Conservation (phyloP, 2,888 invertebrate species). For the Agrotis clavis region DNA sequence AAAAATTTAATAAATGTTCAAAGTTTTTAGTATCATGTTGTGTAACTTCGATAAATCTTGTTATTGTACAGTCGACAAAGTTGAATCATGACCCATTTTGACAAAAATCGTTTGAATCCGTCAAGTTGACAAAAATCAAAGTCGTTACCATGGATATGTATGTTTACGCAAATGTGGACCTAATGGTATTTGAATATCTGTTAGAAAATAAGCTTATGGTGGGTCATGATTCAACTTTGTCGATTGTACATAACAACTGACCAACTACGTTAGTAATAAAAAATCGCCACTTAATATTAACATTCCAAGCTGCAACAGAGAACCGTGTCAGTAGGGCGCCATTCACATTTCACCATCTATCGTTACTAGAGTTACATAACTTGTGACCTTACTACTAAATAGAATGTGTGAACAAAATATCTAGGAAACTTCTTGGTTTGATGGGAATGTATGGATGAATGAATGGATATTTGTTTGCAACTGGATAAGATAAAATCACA, state of each 20-base stretch:
- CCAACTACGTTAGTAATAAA: neutral
- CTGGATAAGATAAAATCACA: neutral
- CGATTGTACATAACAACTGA: neutral
- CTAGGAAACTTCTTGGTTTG: constrained; percentile 5
- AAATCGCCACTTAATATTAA: constrained; percentile 15
- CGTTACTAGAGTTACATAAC: constrained; percentile 49
- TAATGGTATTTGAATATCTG: too few relatives aligned
- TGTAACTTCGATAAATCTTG: neutral
- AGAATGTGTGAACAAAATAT: constrained; percentile 18
- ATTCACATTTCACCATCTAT: constrained; percentile 50
- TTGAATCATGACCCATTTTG: too few relatives aligned
- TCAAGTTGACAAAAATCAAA: too few relatives aligned
- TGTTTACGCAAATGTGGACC: too few relatives aligned
- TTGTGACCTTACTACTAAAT: constrained; percentile 27
- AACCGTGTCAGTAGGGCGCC: constrained; percentile 55
- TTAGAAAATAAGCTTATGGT: too few relatives aligned
- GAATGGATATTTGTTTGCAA: neutral
- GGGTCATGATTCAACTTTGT: too few relatives aligned
- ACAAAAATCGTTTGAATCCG: too few relatives aligned
- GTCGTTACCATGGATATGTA: too few relatives aligned
- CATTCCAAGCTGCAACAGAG: constrained; percentile 25
- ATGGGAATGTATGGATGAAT: too few relatives aligned
- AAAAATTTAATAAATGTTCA: neutral
- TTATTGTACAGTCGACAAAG: too few relatives aligned
- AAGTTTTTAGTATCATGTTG: neutral